Base-by-base conservation (phyloP, 2,113 vertebrate species). In the Anarrhichthys ocellatus region DNA sequence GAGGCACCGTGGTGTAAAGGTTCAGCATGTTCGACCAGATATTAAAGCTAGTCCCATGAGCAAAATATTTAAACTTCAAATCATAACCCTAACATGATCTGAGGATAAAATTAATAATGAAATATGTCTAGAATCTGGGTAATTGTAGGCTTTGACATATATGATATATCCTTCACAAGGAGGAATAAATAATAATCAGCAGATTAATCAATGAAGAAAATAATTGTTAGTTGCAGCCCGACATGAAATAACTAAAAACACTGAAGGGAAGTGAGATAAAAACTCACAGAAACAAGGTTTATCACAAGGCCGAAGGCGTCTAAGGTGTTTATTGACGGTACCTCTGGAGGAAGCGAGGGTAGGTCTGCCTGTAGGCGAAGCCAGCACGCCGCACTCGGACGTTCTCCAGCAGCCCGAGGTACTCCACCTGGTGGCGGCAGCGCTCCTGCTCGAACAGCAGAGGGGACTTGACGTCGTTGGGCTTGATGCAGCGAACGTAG, bases 401-500 rank as follows among this genome's bases (percentile, higher is more conserved):
- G 1, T 99, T 99, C 92, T 99, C 98, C 94, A 99, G 87, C 38
- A 99, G 95, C 34, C 98, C 98, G 0, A 99, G 96, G 86, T 99
- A 99, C 61, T 97, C 98, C 8, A 99, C 98, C 92, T 99, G 98
- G 71, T 99, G 98, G 78, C 96, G 93, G 90, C 98, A 99, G 2
- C 98, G 97, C 52, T 98, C 97, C 0, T 95, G 95, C 17, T 99
- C 98, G 11, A 99, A 99, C 17, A 99, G 88, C 73, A 99, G 96
- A 0, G 98, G 97, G 0, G 97, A 99, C 82, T 99, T 99, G 85
- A 97, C 97, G 1, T 99, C 98, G 0, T 99, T 99, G 85, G 98
- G 98, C 83, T 99, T 99, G 91, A 99, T 97, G 94, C 98, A 99
- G 85, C 98, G 98, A 0, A 99, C 98, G 0, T 99, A 99, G 81